Evolutionary conservation across 2,888 invertebrate species (phyloP).

Genomic region (Drosophila mettleri): DNA sequence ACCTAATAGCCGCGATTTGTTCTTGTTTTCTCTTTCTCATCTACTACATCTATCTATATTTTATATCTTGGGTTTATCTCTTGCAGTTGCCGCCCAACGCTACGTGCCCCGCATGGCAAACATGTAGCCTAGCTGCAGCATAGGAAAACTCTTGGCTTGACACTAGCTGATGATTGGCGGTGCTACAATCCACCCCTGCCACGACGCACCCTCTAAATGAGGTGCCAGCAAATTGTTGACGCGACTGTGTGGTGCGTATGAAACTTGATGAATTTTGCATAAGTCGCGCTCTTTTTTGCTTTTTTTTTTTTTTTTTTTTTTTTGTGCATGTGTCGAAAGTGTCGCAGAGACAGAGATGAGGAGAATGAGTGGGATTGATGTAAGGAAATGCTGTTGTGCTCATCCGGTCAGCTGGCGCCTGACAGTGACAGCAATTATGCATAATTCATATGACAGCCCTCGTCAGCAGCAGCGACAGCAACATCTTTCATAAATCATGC

Average conservation of each 20-base stretch:
- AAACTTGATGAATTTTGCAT: conserved; percentile 52
- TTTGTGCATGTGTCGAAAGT: conserved; percentile 27
- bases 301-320: no score
- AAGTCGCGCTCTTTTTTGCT: not conserved
- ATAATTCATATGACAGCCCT: conserved; percentile 67
- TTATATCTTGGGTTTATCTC: conserved; percentile 50
- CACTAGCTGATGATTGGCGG: conserved; percentile 3
- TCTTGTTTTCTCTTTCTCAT: conserved; percentile 33
- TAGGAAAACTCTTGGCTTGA: conserved; percentile 8
- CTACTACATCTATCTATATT: conserved; percentile 17
- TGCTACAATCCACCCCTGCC: not conserved
- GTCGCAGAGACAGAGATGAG: conserved; percentile 21
- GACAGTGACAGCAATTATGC: conserved; percentile 73
- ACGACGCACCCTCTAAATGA: conserved; percentile 11
- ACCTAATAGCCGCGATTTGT: conserved; percentile 61
- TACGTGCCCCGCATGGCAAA: conserved; percentile 65
- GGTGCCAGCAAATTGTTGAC: conserved; percentile 27
- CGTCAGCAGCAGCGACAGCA: conserved; percentile 14
- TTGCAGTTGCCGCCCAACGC: conserved; percentile 44
- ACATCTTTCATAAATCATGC: conserved; percentile 60
- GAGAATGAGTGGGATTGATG: not conserved
- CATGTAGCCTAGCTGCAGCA: conserved; percentile 32
- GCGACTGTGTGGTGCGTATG: conserved; percentile 50
- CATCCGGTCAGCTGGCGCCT: conserved; percentile 24
- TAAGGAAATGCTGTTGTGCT: conserved; percentile 36